Percentiles rank a stretch among this genome's conserved stretches.
phyloP scores from a whole-genome alignment of 2,797 vertebrate genomes.

The Characodon lateralis region DNA sequence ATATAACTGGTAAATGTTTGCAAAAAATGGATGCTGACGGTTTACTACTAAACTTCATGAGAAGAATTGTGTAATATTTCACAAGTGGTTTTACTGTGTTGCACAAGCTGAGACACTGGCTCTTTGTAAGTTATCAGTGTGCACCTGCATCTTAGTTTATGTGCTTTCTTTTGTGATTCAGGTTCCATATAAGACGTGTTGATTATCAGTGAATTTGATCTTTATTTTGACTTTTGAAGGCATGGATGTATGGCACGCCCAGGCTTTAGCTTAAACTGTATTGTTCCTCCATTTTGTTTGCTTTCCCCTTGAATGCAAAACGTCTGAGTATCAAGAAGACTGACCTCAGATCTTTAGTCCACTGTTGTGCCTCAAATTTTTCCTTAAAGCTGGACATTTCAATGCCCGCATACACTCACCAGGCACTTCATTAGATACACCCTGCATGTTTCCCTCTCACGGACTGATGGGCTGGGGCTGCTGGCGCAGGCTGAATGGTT shows the following conservation, averaged over 20 bases:
- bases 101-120: not conserved
- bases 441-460: not conserved
- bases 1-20: not conserved
- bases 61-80: not conserved
- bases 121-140: not conserved
- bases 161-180: not conserved
- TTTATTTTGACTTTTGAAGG: constrained; percentile 1
- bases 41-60: not conserved
- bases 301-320: not conserved
- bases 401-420: not conserved
- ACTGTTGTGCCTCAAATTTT: constrained; percentile 9
- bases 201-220: constrained; percentile 7
- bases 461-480: no score
- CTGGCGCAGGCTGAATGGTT: no score
- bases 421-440: not conserved
- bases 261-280: not conserved
- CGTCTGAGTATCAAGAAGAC: not conserved
- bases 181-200: not conserved
- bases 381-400: not conserved
- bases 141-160: constrained; percentile 6
- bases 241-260: not conserved
- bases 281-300: not conserved
- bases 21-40: not conserved
- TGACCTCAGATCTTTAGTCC: not conserved
- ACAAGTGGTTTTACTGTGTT: not conserved